Conservation (phyloP, 2,888 invertebrate genomes). For the Epirrhoe alternata region DNA sequence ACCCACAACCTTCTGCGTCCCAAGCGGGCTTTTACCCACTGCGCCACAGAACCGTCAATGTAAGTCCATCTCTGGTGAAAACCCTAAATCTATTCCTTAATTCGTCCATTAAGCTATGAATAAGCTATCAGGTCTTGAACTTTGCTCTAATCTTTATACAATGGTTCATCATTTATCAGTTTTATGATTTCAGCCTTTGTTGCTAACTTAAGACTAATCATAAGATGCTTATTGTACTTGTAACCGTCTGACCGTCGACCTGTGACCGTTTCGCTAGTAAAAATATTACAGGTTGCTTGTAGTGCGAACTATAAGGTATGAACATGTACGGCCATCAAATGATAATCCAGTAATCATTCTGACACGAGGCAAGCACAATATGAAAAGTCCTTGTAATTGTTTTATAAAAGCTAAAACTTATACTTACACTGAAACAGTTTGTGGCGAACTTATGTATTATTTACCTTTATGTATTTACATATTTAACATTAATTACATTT, state of each 20-base stretch:
- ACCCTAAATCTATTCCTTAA: not conserved
- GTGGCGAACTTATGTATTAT: too few relatives aligned
- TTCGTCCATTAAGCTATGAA: constrained; percentile 6
- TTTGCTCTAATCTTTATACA: constrained; percentile 20
- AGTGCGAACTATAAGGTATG: not conserved
- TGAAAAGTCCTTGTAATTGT: too few relatives aligned
- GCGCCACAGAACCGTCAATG: too few relatives aligned
- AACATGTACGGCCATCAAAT: not conserved
- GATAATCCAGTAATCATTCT: too few relatives aligned
- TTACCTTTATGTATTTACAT: too few relatives aligned
- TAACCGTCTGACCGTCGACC: constrained; percentile 25
- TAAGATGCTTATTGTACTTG: constrained; percentile 21
- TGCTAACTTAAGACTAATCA: constrained; percentile 22
- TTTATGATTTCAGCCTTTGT: constrained; percentile 35
- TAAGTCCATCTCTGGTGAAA: not conserved
- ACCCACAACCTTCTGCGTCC: too few relatives aligned
- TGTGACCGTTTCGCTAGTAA: constrained; percentile 1
- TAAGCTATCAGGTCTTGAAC: not conserved
- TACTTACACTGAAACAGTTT: too few relatives aligned
- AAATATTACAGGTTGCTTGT: not conserved
- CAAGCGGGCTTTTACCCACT: too few relatives aligned
- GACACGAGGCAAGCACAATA: too few relatives aligned
- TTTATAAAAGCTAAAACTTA: too few relatives aligned
- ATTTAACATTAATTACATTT: too few relatives aligned
- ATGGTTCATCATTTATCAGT: constrained; percentile 31